Conservation (phyloP, 92 coral and sea anemone species). For the Nematostella vectensis region DNA sequence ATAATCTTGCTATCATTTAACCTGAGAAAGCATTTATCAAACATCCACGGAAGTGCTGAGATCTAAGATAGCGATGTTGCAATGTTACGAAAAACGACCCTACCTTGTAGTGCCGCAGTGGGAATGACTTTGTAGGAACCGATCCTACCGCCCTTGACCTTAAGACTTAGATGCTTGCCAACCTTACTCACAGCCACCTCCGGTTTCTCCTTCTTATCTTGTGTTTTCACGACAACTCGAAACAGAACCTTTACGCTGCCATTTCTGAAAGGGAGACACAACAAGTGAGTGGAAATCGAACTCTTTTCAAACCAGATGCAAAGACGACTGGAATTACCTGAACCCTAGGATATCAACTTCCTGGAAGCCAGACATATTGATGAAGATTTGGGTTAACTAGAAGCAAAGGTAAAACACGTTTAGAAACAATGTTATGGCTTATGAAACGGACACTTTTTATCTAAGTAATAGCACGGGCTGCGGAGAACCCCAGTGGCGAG, state of each 20-base stretch:
- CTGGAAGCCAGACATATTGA: constrained; percentile 56
- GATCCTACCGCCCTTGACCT: constrained; percentile 46
- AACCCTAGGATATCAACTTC: constrained; percentile 63
- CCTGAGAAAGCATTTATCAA: too few species aligned
- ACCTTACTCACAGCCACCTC: constrained; percentile 48
- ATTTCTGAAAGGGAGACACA: constrained; percentile 36
- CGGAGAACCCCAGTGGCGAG: too few species aligned
- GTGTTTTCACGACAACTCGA: constrained; percentile 68
- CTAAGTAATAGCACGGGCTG: too few species aligned
- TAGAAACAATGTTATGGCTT: too few species aligned
- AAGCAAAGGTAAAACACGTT: constrained; percentile 9
- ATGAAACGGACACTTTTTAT: too few species aligned
- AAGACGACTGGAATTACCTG: too few species aligned
- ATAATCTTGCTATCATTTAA: too few species aligned
- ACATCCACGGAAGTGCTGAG: too few species aligned
- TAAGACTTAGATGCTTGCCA: constrained; percentile 45
- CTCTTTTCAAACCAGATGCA: too few species aligned
- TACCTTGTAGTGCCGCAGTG: constrained; percentile 53
- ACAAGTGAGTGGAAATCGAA: too few species aligned
- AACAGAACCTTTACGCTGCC: constrained; percentile 88
- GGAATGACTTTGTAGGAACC: constrained; percentile 58
- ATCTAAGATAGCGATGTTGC: too few species aligned
- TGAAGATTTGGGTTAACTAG: constrained; percentile 55
- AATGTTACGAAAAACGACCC: too few species aligned
- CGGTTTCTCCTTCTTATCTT: constrained; percentile 37